Conservation (phyloP, 53 echinoderm and acorn worm genomes). For the Apostichopus leukothele region DNA sequence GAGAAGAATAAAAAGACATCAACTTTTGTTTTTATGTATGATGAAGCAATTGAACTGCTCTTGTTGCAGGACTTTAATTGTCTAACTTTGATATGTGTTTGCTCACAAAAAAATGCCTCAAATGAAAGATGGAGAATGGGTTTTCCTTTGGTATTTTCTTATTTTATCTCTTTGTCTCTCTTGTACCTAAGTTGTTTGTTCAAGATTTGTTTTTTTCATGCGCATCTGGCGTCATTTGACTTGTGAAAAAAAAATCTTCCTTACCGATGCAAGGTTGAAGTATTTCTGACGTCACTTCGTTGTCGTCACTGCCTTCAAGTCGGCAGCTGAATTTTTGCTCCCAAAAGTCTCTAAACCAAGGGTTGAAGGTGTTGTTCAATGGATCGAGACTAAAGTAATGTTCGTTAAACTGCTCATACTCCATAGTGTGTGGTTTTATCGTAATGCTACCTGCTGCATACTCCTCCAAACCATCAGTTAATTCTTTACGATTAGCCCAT, state of each 20-base stretch:
- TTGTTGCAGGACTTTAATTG: too few relatives aligned
- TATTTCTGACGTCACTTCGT: not conserved
- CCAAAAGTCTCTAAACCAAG: slow-evolving; percentile 98
- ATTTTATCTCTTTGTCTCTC: too few relatives aligned
- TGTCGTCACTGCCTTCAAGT: slow-evolving; percentile 43
- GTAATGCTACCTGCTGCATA: slow-evolving; percentile 85
- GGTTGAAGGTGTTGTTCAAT: slow-evolving; percentile 65
- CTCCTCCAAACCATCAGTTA: slow-evolving; percentile 59
- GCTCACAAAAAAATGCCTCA: too few relatives aligned
- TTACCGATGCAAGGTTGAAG: slow-evolving; percentile 27
- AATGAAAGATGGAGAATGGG: too few relatives aligned
- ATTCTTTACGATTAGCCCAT: slow-evolving; percentile 87
- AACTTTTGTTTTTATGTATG: too few relatives aligned
- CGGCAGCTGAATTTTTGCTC: slow-evolving; percentile 79
- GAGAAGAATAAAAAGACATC: too few relatives aligned
- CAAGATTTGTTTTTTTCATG: not conserved
- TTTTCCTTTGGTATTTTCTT: too few relatives aligned
- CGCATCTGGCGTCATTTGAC: not conserved
- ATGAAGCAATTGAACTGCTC: too few relatives aligned
- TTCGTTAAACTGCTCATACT: slow-evolving; percentile 71
- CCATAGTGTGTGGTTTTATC: slow-evolving; percentile 85
- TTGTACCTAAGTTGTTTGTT: not conserved
- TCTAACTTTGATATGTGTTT: too few relatives aligned
- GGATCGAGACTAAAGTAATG: slow-evolving; percentile 73
- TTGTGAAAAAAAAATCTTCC: not conserved